phyloP scores from a whole-genome alignment of 2,888 invertebrate species.

The Euzetes globulus region DNA sequence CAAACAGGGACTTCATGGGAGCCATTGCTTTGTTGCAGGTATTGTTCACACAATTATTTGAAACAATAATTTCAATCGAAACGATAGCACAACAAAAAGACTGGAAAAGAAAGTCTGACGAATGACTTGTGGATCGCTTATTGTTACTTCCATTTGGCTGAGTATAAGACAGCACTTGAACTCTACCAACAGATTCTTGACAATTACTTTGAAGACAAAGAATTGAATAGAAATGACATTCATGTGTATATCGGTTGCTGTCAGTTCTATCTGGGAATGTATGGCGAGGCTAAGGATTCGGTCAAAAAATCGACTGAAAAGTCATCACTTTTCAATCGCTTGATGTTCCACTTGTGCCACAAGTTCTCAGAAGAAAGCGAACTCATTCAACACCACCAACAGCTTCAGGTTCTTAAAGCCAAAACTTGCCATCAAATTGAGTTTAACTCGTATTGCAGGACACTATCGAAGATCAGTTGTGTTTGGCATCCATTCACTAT shows the following conservation, averaged over 20 bases:
- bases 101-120: constrained; percentile 52
- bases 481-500: constrained; percentile 91
- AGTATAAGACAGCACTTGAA: constrained; percentile 73
- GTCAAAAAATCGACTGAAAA: not conserved
- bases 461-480: constrained; percentile 86
- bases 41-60: constrained; percentile 13
- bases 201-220: not conserved
- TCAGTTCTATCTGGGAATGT: constrained; percentile 86
- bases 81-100: constrained; percentile 54
- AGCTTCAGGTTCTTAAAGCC: constrained; percentile 54
- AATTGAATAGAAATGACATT: constrained; percentile 51
- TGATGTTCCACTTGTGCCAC: constrained; percentile 86
- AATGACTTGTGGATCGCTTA: constrained; percentile 83
- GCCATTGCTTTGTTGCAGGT: constrained; percentile 88
- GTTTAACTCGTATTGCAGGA: constrained; percentile 49
- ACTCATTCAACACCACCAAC: constrained; percentile 72
- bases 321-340: constrained; percentile 58
- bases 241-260: constrained; percentile 80
- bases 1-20: constrained; percentile 85
- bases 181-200: constrained; percentile 51
- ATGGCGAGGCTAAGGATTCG: constrained; percentile 58
- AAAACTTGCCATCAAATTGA: not conserved
- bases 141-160: constrained; percentile 90
- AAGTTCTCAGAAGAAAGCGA: constrained; percentile 81
- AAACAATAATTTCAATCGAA: not conserved